Evolutionary conservation across 2,888 invertebrate species (phyloP), one percentile per base, ranked within the genome.

Genomic region (Orchesella flavescens): DNA sequence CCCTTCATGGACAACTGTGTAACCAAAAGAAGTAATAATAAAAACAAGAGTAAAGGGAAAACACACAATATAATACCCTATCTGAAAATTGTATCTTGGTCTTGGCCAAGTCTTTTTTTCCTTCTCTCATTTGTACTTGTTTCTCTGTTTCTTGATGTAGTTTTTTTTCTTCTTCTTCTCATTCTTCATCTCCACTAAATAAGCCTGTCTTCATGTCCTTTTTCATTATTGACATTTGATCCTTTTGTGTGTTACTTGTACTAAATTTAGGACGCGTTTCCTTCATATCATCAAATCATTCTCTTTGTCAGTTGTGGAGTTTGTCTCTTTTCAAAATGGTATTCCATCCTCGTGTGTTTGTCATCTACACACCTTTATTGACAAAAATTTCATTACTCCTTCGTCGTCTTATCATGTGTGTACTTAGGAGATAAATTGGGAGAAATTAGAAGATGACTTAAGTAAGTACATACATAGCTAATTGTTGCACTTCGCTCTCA

Each of bases 221-320:
- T 75, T 83, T 72, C 74, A 81, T 74, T 72, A 74, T 83, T 83
- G 76, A 83, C 82, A 83, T 76, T 69, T 76, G 76, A 83, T 83
- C 76, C 72, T 72, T 59, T 81, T 75, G 81, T 81, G 80, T 55
- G 63, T 65, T 57, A 61, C 23, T 71, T 75, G 63, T 71, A 82
- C 75, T 76, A 82, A 82, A 76, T 82, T 82, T 44, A 82, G 69
- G 82, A 71, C 65, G 57, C 71, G 34, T 65, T 61, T 80, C 57
- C 46, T 66, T 74, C 57, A 53, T 79, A 79, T 79, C 79, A 79
- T 57, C 79, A 65, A 63, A 79, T 72, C 79, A 59, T 78, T 68
- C 44, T 53, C 10, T 63, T 44, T 57, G 55, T 65, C 79, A 71
- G 72, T 79, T 79, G 71, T 72, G 79, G 53, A 44, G 34, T 34